phyloP scores from a whole-genome alignment of 2,113 vertebrate genomes.

The Oncorhynchus keta region DNA sequence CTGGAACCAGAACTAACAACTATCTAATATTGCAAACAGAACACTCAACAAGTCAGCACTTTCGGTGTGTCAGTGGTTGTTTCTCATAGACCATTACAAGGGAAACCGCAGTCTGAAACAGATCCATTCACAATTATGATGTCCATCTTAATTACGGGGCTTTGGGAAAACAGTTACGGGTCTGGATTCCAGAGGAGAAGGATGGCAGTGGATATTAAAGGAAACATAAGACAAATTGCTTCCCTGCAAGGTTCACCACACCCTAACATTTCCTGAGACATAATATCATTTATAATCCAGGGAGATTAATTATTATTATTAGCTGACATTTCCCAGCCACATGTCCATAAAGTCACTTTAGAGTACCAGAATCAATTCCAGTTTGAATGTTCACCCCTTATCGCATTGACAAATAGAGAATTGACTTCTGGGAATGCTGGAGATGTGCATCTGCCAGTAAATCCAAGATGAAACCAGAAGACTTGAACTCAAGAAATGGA shows the following conservation, averaged over 20 bases:
- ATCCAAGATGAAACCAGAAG: constrained; percentile 4
- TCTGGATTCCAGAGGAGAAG: constrained; percentile 3
- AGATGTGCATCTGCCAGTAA: not conserved
- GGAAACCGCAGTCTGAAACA: not conserved
- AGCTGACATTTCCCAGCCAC: constrained; percentile 5
- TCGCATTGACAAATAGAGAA: not conserved
- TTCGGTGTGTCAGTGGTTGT: not conserved
- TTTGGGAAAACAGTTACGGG: not conserved
- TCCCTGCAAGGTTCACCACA: constrained; percentile 12
- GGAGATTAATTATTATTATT: constrained; percentile 21
- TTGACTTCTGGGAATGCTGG: not conserved
- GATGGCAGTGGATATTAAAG: constrained; percentile 12
- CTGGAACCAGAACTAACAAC: not conserved
- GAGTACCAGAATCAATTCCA: constrained; percentile 6
- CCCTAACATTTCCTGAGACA: constrained; percentile 7
- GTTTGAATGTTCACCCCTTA: not conserved
- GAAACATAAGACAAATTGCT: constrained; percentile 15
- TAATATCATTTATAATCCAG: constrained; percentile 9
- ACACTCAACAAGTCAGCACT: not conserved
- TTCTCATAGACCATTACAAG: not conserved
- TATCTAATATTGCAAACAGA: not conserved
- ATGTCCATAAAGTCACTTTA: not conserved
- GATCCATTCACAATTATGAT: not conserved
- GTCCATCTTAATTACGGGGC: not conserved
- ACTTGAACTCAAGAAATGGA: not conserved